Conservation (phyloP, 2,888 invertebrate genomes). For the Drosophila pegasa region DNA sequence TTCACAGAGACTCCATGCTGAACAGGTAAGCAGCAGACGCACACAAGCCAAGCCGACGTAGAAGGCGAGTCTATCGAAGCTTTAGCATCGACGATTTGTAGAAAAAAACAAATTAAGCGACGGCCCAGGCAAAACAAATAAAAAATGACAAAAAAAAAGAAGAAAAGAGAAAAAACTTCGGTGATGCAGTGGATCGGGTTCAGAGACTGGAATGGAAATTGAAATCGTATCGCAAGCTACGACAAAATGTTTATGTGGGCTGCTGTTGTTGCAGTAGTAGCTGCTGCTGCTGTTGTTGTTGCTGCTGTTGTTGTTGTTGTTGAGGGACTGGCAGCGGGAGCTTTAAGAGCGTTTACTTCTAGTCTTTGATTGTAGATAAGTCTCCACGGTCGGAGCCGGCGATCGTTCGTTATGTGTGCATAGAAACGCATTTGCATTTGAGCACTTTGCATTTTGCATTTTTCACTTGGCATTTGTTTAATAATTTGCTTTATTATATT, state of each 20-base stretch:
- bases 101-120: slow-evolving; percentile 71
- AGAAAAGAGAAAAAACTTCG: slow-evolving; percentile 8
- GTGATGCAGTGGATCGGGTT: slow-evolving; percentile 43
- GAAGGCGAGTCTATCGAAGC: slow-evolving; percentile 50
- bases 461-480: slow-evolving; percentile 73
- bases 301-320: slow-evolving; percentile 1
- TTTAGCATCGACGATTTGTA: slow-evolving; percentile 74
- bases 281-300: neutral
- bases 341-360: slow-evolving; percentile 76
- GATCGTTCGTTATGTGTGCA: slow-evolving; percentile 31
- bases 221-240: slow-evolving; percentile 37
- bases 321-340: slow-evolving; percentile 53
- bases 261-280: slow-evolving; percentile 22
- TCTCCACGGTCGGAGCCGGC: slow-evolving; percentile 31
- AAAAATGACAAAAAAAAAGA: too few species aligned
- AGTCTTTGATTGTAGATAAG: slow-evolving; percentile 73
- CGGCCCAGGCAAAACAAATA: slow-evolving; percentile 29
- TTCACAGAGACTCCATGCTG: slow-evolving; percentile 41
- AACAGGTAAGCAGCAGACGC: slow-evolving; percentile 18
- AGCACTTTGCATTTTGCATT: slow-evolving; percentile 33
- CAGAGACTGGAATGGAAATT: slow-evolving; percentile 43
- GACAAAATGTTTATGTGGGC: slow-evolving; percentile 72
- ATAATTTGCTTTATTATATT: slow-evolving; percentile 77
- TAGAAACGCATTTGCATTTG: slow-evolving; percentile 52
- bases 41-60: neutral